These are phyloP conservation scores for Periophthalmus magnuspinnatus DNA, from an alignment of 2,797 vertebrate species.

Conservation along the genomic window DNA sequence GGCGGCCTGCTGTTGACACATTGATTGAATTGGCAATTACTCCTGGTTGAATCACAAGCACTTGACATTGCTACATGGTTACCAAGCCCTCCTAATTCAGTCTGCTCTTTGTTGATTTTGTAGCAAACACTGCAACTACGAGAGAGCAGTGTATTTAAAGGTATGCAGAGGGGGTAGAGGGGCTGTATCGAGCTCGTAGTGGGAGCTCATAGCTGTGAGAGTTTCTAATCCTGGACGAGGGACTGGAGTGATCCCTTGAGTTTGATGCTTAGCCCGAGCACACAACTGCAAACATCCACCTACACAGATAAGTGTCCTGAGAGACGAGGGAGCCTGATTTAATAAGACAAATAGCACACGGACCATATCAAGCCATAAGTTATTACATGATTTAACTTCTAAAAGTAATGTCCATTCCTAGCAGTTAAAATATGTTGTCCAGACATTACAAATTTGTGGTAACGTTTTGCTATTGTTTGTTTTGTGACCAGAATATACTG, in stretches of 20 bases:
- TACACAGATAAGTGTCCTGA: constrained; percentile 55
- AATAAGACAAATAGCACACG: constrained; percentile 49
- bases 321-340: constrained; percentile 65
- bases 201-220: constrained; percentile 59
- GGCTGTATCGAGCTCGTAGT: background rate
- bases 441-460: background rate
- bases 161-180: background rate
- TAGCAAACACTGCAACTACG: constrained; percentile 30
- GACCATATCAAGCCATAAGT: constrained; percentile 9
- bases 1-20: constrained; percentile 64
- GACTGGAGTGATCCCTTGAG: constrained; percentile 62
- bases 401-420: background rate
- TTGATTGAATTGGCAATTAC: constrained; percentile 75
- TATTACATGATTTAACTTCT: background rate
- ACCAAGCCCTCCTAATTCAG: constrained; percentile 47
- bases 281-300: constrained; percentile 61
- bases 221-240: constrained; percentile 66
- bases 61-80: constrained; percentile 62
- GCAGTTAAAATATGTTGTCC: background rate
- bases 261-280: constrained; percentile 60
- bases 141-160: constrained; percentile 26
- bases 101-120: constrained; percentile 52
- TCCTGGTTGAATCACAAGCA: constrained; percentile 49
- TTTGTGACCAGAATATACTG: constrained; percentile 50
- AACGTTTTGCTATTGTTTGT: background rate